Conservation (phyloP, 2,888 invertebrate species). For the Megaustenia siamemsis region DNA sequence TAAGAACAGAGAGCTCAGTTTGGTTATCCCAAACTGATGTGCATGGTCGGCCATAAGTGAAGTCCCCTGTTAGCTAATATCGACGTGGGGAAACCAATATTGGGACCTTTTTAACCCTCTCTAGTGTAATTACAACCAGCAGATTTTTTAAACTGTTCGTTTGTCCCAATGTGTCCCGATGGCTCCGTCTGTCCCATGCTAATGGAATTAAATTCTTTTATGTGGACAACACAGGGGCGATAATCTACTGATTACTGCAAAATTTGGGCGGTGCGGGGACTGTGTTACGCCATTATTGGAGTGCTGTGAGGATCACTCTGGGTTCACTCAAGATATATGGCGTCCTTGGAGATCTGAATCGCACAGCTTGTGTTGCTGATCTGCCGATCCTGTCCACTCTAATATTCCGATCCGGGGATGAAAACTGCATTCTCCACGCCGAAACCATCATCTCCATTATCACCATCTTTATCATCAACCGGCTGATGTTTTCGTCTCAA, state of each 20-base stretch:
- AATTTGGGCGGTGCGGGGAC: constrained; percentile 23
- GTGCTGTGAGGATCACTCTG: constrained; percentile 24
- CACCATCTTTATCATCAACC: not conserved
- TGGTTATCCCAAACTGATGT: constrained; percentile 2
- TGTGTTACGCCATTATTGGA: constrained; percentile 50
- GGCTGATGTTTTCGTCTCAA: not conserved
- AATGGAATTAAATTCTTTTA: constrained; percentile 54
- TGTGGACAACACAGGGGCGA: constrained; percentile 47
- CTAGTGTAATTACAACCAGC: constrained; percentile 40
- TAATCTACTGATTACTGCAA: constrained; percentile 47
- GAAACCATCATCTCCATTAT: not conserved
- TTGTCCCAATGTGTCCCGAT: constrained; percentile 21
- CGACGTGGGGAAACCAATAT: constrained; percentile 20
- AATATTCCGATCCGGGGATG: constrained; percentile 6
- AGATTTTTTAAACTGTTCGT: constrained; percentile 35
- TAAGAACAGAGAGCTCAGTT: not conserved
- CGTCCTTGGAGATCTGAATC: constrained; percentile 29
- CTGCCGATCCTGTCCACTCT: constrained; percentile 19
- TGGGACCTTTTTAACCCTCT: constrained; percentile 27
- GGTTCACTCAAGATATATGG: not conserved
- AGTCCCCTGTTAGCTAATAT: constrained; percentile 11
- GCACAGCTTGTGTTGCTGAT: constrained; percentile 7
- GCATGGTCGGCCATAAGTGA: constrained; percentile 15
- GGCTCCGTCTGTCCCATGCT: constrained; percentile 33
- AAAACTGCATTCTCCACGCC: not conserved